Evolutionary conservation across 1,140 invertebrate species (phyloP).

Genomic region (Mylabris phalerata): DNA sequence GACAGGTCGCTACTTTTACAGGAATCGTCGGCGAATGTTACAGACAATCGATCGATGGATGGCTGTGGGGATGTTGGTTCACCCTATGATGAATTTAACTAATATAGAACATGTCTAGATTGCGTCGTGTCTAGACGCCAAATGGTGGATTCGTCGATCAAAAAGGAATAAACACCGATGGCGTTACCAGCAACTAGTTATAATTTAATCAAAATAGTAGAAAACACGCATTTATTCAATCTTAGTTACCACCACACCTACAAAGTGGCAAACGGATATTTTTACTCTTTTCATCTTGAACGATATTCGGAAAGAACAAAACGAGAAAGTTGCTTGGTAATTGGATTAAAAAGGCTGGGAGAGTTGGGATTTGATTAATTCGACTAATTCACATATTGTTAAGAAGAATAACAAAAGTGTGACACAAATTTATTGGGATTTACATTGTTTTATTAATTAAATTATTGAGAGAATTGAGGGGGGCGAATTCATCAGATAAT

Average conservation of each 20-base stretch:
- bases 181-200: slow-evolving; percentile 15
- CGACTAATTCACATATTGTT: neutral
- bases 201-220: slow-evolving; percentile 39
- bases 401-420: slow-evolving; percentile 2
- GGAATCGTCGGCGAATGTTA: slow-evolving; percentile 54
- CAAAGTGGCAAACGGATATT: neutral
- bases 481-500: neutral
- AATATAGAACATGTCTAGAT: neutral
- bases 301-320: no score
- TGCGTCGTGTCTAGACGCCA: neutral
- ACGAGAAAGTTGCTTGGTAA: no score
- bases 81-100: slow-evolving; percentile 34
- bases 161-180: slow-evolving; percentile 23
- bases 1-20: slow-evolving; percentile 39
- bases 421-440: slow-evolving; percentile 8
- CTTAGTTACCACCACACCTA: slow-evolving; percentile 27
- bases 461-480: neutral
- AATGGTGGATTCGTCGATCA: slow-evolving; percentile 8
- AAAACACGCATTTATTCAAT: slow-evolving; percentile 42
- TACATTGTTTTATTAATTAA: neutral
- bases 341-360: no score
- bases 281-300: neutral
- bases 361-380: slow-evolving; percentile 10
- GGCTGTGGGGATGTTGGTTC: slow-evolving; percentile 55
- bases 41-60: slow-evolving; percentile 60